Percentiles rank a stretch among this genome's conserved stretches.
These are phyloP conservation scores for Mastacembelus armatus DNA, from an alignment of 2,797 vertebrate genomes.

Conservation along the genomic window DNA sequence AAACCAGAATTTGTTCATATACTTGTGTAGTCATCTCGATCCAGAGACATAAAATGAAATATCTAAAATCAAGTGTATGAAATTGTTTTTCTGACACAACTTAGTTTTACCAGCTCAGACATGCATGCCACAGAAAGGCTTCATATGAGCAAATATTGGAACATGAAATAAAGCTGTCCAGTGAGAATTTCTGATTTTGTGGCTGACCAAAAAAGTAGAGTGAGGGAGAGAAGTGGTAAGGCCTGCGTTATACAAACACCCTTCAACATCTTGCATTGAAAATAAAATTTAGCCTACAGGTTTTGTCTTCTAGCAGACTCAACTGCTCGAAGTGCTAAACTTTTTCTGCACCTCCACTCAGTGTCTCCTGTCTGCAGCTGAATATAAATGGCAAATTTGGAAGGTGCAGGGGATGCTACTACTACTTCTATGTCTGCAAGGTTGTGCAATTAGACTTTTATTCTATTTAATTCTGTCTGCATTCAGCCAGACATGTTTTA, in stretches of 20 bases:
- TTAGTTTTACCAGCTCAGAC: slow-evolving; percentile 14
- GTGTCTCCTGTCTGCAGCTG: slow-evolving; percentile 43
- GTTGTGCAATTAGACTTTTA: slow-evolving; percentile 39
- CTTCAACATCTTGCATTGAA: slow-evolving; percentile 61
- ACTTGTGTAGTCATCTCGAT: no score
- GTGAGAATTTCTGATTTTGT: slow-evolving; percentile 38
- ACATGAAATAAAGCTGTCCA: slow-evolving; percentile 26
- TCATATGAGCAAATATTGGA: no score
- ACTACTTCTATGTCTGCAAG: slow-evolving; percentile 3
- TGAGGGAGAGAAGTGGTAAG: slow-evolving; percentile 8
- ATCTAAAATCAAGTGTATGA: no score
- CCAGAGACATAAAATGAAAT: no score
- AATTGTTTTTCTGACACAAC: slow-evolving; percentile 3
- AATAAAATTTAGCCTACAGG: slow-evolving; percentile 63
- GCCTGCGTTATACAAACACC: slow-evolving; percentile 34
- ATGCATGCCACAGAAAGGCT: neutral
- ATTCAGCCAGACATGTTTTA: slow-evolving; percentile 6
- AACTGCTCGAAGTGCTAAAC: slow-evolving; percentile 46
- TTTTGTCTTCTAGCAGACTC: slow-evolving; percentile 50
- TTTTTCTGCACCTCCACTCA: slow-evolving; percentile 52
- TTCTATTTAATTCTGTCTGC: slow-evolving; percentile 36
- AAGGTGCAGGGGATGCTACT: slow-evolving; percentile 22
- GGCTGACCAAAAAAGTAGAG: slow-evolving; percentile 41
- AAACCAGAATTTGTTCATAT: no score
- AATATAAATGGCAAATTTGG: slow-evolving; percentile 69